These are phyloP conservation scores for Chalcosyrphus nemorum DNA, from an alignment of 2,888 invertebrate species.

Conservation along the genomic window DNA sequence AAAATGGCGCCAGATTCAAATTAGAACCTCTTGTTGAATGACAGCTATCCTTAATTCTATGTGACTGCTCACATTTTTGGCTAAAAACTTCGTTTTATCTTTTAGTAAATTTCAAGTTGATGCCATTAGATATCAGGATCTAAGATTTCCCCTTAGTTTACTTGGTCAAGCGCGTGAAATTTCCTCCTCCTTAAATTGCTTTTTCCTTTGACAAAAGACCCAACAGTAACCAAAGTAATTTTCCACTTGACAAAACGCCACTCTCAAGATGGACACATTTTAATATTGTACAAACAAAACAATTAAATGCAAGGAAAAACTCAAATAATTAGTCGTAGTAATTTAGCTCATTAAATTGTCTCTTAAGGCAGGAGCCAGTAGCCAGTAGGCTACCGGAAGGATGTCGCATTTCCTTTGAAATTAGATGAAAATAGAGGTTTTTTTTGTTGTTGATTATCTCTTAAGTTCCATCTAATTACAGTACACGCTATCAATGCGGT, in stretches of 20 bases:
- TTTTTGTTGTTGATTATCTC: neutral
- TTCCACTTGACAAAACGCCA: constrained; percentile 21
- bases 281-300: constrained; percentile 4
- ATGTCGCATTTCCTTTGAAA: neutral
- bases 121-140: too few species aligned
- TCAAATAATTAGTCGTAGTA: constrained; percentile 11
- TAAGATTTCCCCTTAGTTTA: too few species aligned
- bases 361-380: neutral
- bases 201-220: neutral
- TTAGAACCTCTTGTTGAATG: too few species aligned
- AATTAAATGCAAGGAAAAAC: constrained; percentile 8
- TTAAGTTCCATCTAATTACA: neutral
- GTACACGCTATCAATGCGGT: constrained; percentile 23
- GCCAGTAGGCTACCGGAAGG: constrained; percentile 8
- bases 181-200: neutral
- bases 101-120: too few species aligned
- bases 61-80: too few species aligned
- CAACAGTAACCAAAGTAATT: constrained; percentile 13
- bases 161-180: too few species aligned
- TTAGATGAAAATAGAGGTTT: constrained; percentile 10
- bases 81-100: too few species aligned
- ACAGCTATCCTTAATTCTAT: too few species aligned
- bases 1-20: too few species aligned
- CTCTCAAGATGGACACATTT: neutral
- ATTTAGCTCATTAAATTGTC: neutral